phyloP scores from a whole-genome alignment of 2,888 invertebrate genomes.

The Tethea ocularis region DNA sequence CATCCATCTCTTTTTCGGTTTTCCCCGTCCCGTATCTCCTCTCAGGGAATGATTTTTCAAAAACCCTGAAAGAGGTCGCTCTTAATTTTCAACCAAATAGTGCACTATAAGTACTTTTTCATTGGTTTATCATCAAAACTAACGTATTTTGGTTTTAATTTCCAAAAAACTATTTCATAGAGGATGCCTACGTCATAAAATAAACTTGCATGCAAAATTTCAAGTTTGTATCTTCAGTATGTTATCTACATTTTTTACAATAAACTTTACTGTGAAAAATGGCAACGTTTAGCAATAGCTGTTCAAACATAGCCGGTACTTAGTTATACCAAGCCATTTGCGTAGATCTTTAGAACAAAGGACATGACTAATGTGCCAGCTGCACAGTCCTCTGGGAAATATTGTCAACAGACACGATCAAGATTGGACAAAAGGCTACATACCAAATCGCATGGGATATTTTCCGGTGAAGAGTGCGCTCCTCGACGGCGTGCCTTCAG shows the following conservation, averaged over 20 bases:
- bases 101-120: too few relatives aligned
- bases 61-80: too few relatives aligned
- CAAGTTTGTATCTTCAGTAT: too few relatives aligned
- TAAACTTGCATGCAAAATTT: too few relatives aligned
- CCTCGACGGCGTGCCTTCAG: conserved; percentile 90
- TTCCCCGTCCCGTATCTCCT: too few relatives aligned
- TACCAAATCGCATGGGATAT: conserved; percentile 91
- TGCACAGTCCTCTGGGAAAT: not conserved
- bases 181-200: too few relatives aligned
- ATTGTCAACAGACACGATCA: conserved; percentile 1
- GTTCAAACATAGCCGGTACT: not conserved
- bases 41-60: too few relatives aligned
- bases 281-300: not conserved
- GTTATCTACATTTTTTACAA: not conserved
- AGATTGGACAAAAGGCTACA: conserved; percentile 20
- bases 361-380: not conserved
- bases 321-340: not conserved
- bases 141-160: too few relatives aligned
- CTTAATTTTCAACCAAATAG: too few relatives aligned
- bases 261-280: not conserved
- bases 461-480: conserved; percentile 91
- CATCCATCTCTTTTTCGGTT: too few relatives aligned
- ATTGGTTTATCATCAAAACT: too few relatives aligned
- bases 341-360: not conserved
- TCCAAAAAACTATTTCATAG: too few relatives aligned